These are phyloP conservation scores for Synergus japonicus DNA, from an alignment of 2,888 invertebrate genomes.

Conservation along the genomic window DNA sequence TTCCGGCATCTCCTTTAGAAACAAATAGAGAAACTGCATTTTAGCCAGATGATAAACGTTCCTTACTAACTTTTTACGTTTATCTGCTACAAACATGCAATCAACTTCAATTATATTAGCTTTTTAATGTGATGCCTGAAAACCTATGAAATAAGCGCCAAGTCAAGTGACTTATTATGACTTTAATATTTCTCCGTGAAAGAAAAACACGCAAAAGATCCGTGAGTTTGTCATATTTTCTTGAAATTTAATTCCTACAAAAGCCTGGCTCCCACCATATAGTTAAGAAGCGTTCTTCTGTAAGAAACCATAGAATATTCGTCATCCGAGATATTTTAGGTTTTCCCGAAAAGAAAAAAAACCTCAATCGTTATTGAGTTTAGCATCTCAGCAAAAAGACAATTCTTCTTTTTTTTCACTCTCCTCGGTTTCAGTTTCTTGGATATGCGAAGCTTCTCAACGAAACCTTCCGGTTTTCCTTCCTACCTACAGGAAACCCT, in stretches of 20 bases:
- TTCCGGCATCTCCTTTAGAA: no score
- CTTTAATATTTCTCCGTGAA: not conserved
- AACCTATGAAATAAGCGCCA: no score
- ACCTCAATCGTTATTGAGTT: slow-evolving; percentile 5
- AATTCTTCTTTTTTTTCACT: not conserved
- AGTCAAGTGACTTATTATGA: no score
- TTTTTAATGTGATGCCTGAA: no score
- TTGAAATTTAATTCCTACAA: not conserved
- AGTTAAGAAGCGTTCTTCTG: not conserved
- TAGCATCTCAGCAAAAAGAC: slow-evolving; percentile 5
- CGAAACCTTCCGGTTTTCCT: slow-evolving; percentile 56
- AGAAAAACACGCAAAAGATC: not conserved
- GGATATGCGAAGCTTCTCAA: slow-evolving; percentile 49
- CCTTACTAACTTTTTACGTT: no score
- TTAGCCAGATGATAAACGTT: no score
- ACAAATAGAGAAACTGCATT: no score
- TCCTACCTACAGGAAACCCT: slow-evolving; percentile 54
- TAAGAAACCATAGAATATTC: not conserved
- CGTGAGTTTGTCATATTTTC: not conserved
- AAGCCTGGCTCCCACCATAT: not conserved
- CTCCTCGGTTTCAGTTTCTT: slow-evolving; percentile 52
- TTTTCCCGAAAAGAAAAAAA: slow-evolving; percentile 8
- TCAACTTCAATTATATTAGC: no score
- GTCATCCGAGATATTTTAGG: not conserved
- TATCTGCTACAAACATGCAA: no score